phyloP scores from a whole-genome alignment of 2,888 invertebrate species.

The Chloromyia formosa region DNA sequence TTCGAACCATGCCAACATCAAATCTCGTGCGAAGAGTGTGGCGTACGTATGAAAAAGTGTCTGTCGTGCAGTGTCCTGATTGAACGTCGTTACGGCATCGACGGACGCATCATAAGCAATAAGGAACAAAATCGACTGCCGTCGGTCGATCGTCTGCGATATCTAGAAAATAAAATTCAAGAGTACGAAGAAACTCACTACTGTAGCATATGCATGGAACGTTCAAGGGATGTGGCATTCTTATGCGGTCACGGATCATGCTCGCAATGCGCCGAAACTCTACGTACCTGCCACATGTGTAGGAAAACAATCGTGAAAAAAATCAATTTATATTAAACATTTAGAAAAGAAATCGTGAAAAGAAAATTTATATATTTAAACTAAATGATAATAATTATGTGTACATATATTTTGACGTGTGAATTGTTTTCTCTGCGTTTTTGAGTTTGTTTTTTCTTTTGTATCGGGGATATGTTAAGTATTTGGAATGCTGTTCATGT shows the following conservation, averaged over 20 bases:
- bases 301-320: conserved; percentile 64
- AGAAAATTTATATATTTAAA: conserved; percentile 63
- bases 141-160: conserved; percentile 72
- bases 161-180: conserved; percentile 79
- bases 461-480: background rate
- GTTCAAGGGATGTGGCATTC: conserved; percentile 82
- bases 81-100: conserved; percentile 67
- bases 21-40: conserved; percentile 79
- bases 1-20: conserved; percentile 80
- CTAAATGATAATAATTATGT: conserved; percentile 6
- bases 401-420: conserved; percentile 14
- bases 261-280: conserved; percentile 80
- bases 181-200: conserved; percentile 87
- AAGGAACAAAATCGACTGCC: conserved; percentile 66
- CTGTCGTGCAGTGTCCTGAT: conserved; percentile 73
- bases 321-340: conserved; percentile 61
- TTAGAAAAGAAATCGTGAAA: conserved; percentile 61
- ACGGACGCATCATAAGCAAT: conserved; percentile 66
- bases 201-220: conserved; percentile 90
- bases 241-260: conserved; percentile 90
- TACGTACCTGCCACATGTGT: conserved; percentile 85
- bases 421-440: background rate
- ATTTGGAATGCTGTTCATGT: conserved; percentile 7
- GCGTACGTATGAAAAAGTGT: conserved; percentile 80
- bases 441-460: background rate